Evolutionary conservation across 1,140 invertebrate genomes (phyloP), one percentile per base, ranked within the genome.

Genomic region (Drosophila obscura): DNA sequence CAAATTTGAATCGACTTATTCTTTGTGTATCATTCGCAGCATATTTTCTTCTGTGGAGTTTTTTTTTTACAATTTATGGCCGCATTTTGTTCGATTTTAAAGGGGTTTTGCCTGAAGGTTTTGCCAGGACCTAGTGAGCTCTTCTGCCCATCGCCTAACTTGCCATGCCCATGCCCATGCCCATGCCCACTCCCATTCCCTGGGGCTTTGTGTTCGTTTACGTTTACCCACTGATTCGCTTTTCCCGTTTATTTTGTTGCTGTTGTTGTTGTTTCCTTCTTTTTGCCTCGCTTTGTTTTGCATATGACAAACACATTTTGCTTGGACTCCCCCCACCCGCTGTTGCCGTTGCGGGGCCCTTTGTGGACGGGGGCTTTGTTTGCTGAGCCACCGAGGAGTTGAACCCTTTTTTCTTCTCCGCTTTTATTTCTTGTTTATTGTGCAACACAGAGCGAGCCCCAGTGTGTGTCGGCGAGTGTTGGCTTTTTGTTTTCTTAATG

Each of bases 401-500:
- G 57, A 82, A 85, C 77, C 81, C 77, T 80, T 87, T 85, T 80
- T 76, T 53, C 5, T 76, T 53, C 5, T 9, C 24, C 16, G 19
- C 28, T 48, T 48, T 48, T 49, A 51, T 57, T 41, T 6, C 28
- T 39, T 39, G 11, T 44, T 60, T 74, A 22, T 52, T 65, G 31
- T 58, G 53, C 45, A 16, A 56, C 35, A 41, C 35, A 15, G 26
- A 48, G 59, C 61, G 31, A 39, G 9, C 48, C 16, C 46, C 11
- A 13, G 39, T 57, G 44, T 59, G 53, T 68, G 44, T 58, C 44
- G 52, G 61, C 43, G 62, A 73, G 67, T 74, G 78, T 57, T 62
- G 68, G 57, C 55, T 79, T 80, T 67, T 68, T 81, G 82, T 85
- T 77, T 85, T 73, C 74, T 50, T 85, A 85, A 87, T 85, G 82